Conservation (phyloP, 2,888 invertebrate genomes). For the Mythimna albipuncta region DNA sequence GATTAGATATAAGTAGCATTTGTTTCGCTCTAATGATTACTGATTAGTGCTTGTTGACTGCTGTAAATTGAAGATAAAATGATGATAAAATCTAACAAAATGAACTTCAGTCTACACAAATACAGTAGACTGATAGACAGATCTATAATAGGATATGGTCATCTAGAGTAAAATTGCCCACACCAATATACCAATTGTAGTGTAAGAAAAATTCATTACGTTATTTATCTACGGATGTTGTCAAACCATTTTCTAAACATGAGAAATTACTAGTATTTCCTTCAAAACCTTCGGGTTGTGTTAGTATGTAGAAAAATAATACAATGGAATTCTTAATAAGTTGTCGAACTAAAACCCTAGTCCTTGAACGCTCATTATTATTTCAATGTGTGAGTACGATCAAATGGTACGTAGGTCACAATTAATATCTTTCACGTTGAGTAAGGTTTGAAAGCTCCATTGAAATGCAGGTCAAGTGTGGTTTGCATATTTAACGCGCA, state of each 20-base stretch:
- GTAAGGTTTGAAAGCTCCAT: slow-evolving; percentile 54
- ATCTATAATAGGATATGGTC: no score
- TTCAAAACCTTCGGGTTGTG: no score
- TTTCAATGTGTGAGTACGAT: slow-evolving; percentile 13
- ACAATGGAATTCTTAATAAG: neutral
- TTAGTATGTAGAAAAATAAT: no score
- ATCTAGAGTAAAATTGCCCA: no score
- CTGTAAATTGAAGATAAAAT: slow-evolving; percentile 1
- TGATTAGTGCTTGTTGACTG: slow-evolving; percentile 3
- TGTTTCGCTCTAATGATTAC: neutral
- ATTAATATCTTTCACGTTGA: slow-evolving; percentile 50
- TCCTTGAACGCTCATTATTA: neutral
- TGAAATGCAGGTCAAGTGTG: slow-evolving; percentile 75
- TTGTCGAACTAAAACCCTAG: neutral
- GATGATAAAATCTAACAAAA: neutral
- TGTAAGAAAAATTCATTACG: no score
- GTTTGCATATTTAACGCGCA: slow-evolving; percentile 77
- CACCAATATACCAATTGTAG: no score
- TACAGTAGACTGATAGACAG: neutral
- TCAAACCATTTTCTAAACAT: no score
- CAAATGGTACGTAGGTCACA: slow-evolving; percentile 15
- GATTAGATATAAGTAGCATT: slow-evolving; percentile 14
- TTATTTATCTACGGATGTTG: no score
- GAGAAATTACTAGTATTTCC: no score
- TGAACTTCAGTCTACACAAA: neutral